Evolutionary conservation across 1,140 invertebrate genomes (phyloP).

Genomic region (Diorhabda carinulata): DNA sequence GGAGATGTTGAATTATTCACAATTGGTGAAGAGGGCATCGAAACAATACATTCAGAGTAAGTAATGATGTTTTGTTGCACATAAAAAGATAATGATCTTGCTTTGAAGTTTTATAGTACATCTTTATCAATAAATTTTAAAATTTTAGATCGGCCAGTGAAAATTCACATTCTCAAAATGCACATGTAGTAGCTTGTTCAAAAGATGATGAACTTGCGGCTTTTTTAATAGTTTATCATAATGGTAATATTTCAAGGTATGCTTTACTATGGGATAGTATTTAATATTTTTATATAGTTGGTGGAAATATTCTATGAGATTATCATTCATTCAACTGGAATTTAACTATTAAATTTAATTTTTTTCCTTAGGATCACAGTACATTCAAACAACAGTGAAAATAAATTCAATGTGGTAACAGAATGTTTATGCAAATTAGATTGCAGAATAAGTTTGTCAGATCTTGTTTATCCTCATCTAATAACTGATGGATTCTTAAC

Average conservation of each 20-base stretch:
- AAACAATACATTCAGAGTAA: not conserved
- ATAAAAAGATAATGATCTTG: too few species aligned
- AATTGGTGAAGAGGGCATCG: not conserved
- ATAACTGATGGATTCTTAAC: constrained; percentile 11
- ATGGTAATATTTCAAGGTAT: constrained; percentile 10
- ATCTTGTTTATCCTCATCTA: constrained; percentile 22
- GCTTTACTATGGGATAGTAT: too few species aligned
- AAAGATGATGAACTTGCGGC: not conserved
- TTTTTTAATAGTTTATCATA: constrained; percentile 8
- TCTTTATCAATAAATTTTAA: too few species aligned
- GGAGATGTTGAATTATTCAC: constrained; percentile 21
- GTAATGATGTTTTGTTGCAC: not conserved
- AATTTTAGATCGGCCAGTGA: too few species aligned
- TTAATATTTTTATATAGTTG: too few species aligned
- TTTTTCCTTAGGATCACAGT: too few species aligned
- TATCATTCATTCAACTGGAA: too few species aligned
- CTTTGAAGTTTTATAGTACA: too few species aligned
- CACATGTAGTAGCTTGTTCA: too few species aligned
- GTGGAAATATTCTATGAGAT: too few species aligned
- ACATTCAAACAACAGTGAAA: not conserved
- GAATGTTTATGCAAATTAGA: constrained; percentile 22
- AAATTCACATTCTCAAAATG: too few species aligned
- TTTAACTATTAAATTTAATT: too few species aligned
- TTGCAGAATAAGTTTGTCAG: constrained; percentile 10
- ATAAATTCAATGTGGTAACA: not conserved